phyloP scores from a whole-genome alignment of 1,140 invertebrate species.

The Orchesella cincta region DNA sequence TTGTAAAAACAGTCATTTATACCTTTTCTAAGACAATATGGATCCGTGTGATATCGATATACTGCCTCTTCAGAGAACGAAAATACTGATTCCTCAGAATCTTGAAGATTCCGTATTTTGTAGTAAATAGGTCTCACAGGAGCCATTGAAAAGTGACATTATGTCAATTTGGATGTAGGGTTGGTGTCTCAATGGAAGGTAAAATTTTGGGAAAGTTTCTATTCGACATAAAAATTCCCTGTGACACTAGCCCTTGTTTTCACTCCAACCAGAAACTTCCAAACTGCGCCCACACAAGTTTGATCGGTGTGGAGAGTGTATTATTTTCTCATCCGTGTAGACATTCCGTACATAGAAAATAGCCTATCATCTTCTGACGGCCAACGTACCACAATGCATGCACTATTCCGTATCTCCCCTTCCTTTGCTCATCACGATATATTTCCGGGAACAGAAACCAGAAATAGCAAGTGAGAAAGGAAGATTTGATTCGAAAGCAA shows the following conservation, averaged over 20 bases:
- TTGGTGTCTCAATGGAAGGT: background rate
- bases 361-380: background rate
- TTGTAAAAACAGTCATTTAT: too few species aligned
- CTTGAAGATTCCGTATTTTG: background rate
- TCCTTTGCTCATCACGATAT: too few species aligned
- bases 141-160: background rate
- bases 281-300: too few species aligned
- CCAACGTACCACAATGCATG: background rate
- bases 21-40: too few species aligned
- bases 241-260: background rate
- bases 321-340: slow-evolving; percentile 21
- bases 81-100: too few species aligned
- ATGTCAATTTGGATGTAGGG: too few species aligned
- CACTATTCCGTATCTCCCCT: background rate
- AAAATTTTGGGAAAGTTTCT: background rate
- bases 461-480: too few species aligned
- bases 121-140: background rate
- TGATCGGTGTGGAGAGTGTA: slow-evolving; percentile 6
- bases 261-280: too few species aligned
- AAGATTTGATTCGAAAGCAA: too few species aligned
- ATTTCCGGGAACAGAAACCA: too few species aligned
- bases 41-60: too few species aligned
- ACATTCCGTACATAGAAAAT: background rate
- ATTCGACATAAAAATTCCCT: background rate
- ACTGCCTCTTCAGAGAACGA: too few species aligned